Conservation (phyloP, 2,113 vertebrate genomes). For the Dascyllus trimaculatus region DNA sequence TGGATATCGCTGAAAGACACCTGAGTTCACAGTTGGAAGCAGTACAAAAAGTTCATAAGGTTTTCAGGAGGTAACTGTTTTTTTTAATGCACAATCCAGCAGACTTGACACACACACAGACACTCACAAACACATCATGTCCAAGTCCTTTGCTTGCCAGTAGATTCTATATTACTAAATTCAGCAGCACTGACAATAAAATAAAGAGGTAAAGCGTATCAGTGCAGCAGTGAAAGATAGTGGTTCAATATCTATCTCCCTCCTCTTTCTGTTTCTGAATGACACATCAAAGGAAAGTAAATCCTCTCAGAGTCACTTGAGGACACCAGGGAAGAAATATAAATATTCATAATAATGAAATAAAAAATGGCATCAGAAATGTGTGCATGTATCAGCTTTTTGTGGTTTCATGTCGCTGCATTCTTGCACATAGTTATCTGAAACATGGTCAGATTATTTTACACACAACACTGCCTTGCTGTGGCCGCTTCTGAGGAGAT, state of each 20-base stretch:
- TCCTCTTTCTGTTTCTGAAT: not conserved
- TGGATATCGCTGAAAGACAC: no score
- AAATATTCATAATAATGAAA: not conserved
- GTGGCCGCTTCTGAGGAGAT: slow-evolving; percentile 65
- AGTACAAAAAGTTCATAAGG: no score
- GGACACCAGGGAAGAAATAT: not conserved
- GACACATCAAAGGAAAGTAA: not conserved
- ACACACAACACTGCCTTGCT: slow-evolving; percentile 74
- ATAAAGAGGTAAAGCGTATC: not conserved
- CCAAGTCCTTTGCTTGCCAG: not conserved
- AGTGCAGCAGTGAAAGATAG: not conserved
- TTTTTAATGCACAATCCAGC: no score
- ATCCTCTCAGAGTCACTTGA: not conserved
- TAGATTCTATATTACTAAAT: not conserved
- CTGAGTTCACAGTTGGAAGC: no score
- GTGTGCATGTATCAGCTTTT: not conserved
- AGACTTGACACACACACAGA: no score
- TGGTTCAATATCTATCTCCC: not conserved
- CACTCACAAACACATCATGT: not conserved
- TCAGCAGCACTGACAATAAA: not conserved
- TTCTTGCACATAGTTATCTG: slow-evolving; percentile 25
- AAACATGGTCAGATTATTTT: slow-evolving; percentile 42
- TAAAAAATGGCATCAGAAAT: not conserved
- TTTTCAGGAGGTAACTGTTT: no score
- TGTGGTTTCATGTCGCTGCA: not conserved